Evolutionary conservation across 2,888 invertebrate genomes (phyloP).

Genomic region (Philhelius pedissequus): DNA sequence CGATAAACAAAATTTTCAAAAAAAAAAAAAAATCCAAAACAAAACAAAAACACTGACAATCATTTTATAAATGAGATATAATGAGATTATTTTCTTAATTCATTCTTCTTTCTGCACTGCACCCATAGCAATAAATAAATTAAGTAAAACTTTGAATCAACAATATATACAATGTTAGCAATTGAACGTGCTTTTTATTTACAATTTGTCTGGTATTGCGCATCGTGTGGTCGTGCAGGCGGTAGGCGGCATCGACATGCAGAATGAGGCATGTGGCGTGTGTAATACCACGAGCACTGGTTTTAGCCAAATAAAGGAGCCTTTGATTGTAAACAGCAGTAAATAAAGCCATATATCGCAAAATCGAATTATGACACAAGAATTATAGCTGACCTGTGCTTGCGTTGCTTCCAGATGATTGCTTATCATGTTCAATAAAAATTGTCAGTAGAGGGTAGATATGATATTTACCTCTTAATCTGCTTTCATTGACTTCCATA

Average conservation of each 20-base stretch:
- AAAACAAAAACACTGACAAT: slow-evolving; percentile 14
- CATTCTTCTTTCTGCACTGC: neutral
- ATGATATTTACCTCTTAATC: too few relatives aligned
- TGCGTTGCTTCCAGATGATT: neutral
- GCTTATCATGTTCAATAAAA: too few relatives aligned
- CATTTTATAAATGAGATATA: slow-evolving; percentile 40
- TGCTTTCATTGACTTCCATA: too few relatives aligned
- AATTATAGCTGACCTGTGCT: neutral
- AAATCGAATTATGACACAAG: neutral
- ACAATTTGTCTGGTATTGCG: slow-evolving; percentile 39
- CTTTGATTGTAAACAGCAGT: neutral
- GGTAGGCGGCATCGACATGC: neutral
- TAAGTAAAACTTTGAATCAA: neutral
- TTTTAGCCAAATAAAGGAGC: slow-evolving; percentile 5
- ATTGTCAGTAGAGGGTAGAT: too few relatives aligned
- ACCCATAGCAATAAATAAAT: neutral
- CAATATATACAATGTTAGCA: slow-evolving; percentile 10
- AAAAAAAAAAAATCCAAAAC: neutral
- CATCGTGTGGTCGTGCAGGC: neutral
- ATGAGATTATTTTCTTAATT: slow-evolving; percentile 49
- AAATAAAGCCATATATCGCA: neutral
- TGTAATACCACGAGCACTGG: neutral
- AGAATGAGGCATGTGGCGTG: neutral
- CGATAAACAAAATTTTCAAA: neutral
- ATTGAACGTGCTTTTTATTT: slow-evolving; percentile 52